Conservation (phyloP, 2,113 vertebrate species). For the Canis aureus region DNA sequence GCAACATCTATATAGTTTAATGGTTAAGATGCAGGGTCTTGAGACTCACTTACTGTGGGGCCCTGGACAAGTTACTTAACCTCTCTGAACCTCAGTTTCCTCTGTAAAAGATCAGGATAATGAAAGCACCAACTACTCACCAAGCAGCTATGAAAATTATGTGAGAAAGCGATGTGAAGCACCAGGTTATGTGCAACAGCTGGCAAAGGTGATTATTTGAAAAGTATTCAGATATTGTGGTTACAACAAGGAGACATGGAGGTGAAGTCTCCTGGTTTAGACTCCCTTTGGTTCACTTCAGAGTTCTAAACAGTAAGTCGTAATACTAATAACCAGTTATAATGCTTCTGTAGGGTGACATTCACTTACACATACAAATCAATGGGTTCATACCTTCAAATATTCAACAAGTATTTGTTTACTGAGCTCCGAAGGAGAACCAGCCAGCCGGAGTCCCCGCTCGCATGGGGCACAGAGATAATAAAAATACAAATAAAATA, state of each 20-base stretch:
- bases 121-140: not conserved
- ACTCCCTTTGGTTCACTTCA: not conserved
- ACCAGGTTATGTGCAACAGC: not conserved
- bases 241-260: not conserved
- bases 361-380: not conserved
- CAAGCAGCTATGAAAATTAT: not conserved
- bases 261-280: not conserved
- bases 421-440: not conserved
- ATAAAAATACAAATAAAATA: not conserved
- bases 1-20: not conserved
- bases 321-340: not conserved
- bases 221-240: not conserved
- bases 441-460: not conserved
- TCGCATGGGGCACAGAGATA: not conserved
- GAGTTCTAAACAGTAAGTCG: not conserved
- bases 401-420: conserved; percentile 37
- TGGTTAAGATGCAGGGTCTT: not conserved
- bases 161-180: not conserved
- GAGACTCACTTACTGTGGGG: not conserved
- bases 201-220: not conserved
- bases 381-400: not conserved
- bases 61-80: not conserved
- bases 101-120: not conserved
- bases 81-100: not conserved
- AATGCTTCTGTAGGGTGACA: not conserved